phyloP scores from a whole-genome alignment of 2,797 vertebrate genomes.

The Hydrolagus colliei region DNA sequence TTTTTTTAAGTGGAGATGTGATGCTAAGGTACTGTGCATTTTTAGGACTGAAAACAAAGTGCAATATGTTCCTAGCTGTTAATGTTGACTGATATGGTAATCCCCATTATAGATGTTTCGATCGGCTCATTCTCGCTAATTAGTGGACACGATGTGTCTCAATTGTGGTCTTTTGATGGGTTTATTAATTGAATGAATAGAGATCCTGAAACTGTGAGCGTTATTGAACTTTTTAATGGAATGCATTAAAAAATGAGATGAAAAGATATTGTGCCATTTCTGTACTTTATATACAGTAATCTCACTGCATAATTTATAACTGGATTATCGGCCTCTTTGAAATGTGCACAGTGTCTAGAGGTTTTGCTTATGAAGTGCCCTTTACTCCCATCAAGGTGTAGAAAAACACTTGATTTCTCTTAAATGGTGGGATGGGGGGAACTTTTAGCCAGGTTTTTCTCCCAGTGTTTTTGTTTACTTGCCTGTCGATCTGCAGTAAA shows the following conservation, averaged over 20 bases:
- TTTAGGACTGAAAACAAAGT: conserved; percentile 23
- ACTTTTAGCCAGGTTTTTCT: conserved; percentile 10
- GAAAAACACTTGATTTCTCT: conserved; percentile 8
- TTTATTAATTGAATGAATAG: conserved; percentile 31
- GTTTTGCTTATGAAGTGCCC: conserved; percentile 22
- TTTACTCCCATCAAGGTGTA: conserved; percentile 28
- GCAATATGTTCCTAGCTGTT: background rate
- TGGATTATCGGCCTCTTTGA: conserved; percentile 28
- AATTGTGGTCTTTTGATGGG: conserved; percentile 29
- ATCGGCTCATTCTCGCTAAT: conserved; percentile 29
- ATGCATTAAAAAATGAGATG: conserved; percentile 30
- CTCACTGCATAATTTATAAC: conserved; percentile 30
- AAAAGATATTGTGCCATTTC: conserved; percentile 30
- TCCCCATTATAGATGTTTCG: conserved; percentile 26
- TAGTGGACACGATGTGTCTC: conserved; percentile 26
- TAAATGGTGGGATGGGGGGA: background rate
- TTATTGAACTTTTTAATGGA: conserved; percentile 32
- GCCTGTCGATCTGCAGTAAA: background rate
- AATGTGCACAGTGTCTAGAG: conserved; percentile 8
- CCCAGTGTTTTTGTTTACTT: background rate
- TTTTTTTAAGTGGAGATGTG: background rate
- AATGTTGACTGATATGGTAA: conserved; percentile 26
- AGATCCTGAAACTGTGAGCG: conserved; percentile 27
- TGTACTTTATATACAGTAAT: conserved; percentile 31
- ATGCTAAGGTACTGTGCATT: background rate